Evolutionary conservation across 1,140 invertebrate species (phyloP).

Genomic region (Nasonia vitripennis): DNA sequence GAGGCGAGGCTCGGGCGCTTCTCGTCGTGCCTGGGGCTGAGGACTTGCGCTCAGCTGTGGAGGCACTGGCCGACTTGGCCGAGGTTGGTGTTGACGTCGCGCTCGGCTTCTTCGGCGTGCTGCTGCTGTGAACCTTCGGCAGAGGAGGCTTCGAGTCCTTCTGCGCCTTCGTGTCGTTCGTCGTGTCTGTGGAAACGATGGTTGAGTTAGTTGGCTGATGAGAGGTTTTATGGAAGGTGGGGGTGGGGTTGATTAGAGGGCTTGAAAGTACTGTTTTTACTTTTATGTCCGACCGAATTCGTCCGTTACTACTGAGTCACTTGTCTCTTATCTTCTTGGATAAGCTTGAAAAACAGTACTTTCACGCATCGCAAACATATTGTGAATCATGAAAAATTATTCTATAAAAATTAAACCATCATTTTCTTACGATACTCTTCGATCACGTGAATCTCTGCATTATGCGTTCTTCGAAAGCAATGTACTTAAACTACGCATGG

Average conservation of each 20-base stretch:
- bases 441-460: background rate
- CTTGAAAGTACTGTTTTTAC: background rate
- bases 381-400: background rate
- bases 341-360: background rate
- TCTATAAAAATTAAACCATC: background rate
- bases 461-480: background rate
- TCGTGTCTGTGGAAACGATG: background rate
- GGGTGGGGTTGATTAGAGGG: background rate
- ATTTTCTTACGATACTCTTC: background rate
- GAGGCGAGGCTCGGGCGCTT: constrained; percentile 72
- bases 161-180: constrained; percentile 11
- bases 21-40: constrained; percentile 62
- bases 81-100: constrained; percentile 68
- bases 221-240: no score
- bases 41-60: constrained; percentile 5
- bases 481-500: background rate
- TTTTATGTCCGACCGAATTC: background rate
- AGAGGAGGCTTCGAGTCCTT: constrained; percentile 75
- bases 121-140: constrained; percentile 70
- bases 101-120: constrained; percentile 72
- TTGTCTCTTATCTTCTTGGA: no score
- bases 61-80: constrained; percentile 40
- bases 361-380: background rate
- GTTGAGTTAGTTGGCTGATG: constrained; percentile 39
- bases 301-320: background rate